Base-by-base conservation (phyloP, 2,888 invertebrate genomes). In the Xanthia icteritia region DNA sequence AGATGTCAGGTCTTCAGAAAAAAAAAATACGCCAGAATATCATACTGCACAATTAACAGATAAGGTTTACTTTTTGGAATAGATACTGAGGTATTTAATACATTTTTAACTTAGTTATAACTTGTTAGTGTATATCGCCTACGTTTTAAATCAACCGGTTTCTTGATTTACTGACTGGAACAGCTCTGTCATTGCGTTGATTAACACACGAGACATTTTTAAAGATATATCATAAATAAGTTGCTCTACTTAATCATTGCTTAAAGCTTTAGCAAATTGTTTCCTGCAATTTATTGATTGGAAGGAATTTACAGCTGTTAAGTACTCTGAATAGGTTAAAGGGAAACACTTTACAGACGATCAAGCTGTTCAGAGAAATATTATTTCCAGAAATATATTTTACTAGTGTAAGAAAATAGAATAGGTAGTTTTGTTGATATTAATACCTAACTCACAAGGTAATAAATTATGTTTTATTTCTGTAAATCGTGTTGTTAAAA, bases 201-300 rank as follows among this genome's bases (percentile, higher is more conserved):
- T 63, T 70, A 56, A 54, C 58, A 70, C 54, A 11, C 27, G 36
- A 17, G 61, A 82, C 42, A 58, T 58, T 81, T 82, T 77, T 77
- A 67, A 72, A 64, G 45, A 68, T 68, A 77, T 67, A 51, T 48
- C 71, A n/a, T 82, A 36, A 63, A 64, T 58, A 58, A 48, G 6
- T 71, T 13, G 6, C 31, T 61, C 56, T 63, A 82, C 27, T 72
- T 60, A 68, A 58, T 54, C 36, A 71, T 67, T 54, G 58, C 61
- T 23, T 66, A 69, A 0, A 66, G 31, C 39, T 51, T 15, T 23
- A 17, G 17, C 42, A 27, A 76, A 36, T 31, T 20, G 67, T 67
- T 67, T 54, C 15, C 17, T 51, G 15, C 27, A n/a, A 42, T 81
- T 69, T 65, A 82, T 77, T 76, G 20, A 58, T 58, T 68, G 5